phyloP scores from a whole-genome alignment of 2,888 invertebrate genomes.

The Alentia gelatinosa region DNA sequence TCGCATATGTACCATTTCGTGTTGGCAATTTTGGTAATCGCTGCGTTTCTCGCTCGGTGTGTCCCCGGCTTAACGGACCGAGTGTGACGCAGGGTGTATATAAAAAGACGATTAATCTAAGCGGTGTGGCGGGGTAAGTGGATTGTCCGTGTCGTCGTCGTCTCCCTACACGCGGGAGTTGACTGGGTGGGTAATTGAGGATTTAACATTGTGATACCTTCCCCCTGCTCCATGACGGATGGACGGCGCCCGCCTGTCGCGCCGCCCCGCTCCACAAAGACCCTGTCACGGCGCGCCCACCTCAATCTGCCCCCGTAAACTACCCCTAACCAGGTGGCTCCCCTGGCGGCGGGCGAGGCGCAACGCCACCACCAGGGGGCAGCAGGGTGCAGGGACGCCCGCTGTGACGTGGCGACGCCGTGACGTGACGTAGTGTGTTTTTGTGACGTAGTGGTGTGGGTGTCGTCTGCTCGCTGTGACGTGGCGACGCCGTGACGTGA shows the following conservation, averaged over 20 bases:
- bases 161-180: not conserved
- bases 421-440: too few relatives aligned
- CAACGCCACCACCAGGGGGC: not conserved
- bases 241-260: not conserved
- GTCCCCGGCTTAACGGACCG: too few relatives aligned
- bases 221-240: not conserved
- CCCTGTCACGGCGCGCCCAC: not conserved
- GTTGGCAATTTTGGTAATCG: too few relatives aligned
- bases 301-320: not conserved
- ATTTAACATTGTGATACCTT: not conserved
- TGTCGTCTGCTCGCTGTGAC: not conserved
- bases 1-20: too few relatives aligned
- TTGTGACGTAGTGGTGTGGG: too few relatives aligned
- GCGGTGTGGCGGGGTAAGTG: too few relatives aligned
- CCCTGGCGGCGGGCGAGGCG: not conserved
- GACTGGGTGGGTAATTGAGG: slow-evolving; percentile 16
- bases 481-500: not conserved
- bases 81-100: too few relatives aligned
- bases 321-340: not conserved
- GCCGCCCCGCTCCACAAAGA: not conserved
- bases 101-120: too few relatives aligned
- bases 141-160: not conserved
- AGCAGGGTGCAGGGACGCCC: not conserved
- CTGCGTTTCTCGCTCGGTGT: too few relatives aligned
- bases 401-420: not conserved